These are phyloP conservation scores for Thryonomys swinderianus DNA, from an alignment of 2,113 vertebrate genomes.

Conservation along the genomic window DNA sequence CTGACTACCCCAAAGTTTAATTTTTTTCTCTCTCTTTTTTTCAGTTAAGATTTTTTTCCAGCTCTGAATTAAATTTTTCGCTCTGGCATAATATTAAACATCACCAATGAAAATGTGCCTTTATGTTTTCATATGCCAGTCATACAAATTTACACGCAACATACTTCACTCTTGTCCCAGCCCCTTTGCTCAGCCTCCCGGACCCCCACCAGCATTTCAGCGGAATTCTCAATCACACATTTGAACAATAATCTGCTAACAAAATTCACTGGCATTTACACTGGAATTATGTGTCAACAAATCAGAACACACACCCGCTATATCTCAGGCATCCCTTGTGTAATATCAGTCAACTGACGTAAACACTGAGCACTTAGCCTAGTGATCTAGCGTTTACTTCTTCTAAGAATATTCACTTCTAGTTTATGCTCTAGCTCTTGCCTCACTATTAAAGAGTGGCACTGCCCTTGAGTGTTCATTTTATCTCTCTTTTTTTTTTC, in stretches of 20 bases:
- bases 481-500: background rate
- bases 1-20: slow-evolving; percentile 71
- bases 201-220: background rate
- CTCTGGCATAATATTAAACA: background rate
- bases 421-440: background rate
- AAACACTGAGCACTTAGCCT: background rate
- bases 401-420: background rate
- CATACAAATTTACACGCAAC: background rate
- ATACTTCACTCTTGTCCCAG: background rate
- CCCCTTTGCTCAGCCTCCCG: slow-evolving; percentile 1
- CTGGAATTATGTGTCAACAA: slow-evolving; percentile 4
- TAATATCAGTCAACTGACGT: background rate
- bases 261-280: slow-evolving; percentile 14
- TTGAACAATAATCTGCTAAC: slow-evolving; percentile 5
- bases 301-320: background rate
- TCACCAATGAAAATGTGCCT: background rate
- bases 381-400: background rate
- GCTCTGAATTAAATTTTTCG: background rate
- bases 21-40: slow-evolving; percentile 55
- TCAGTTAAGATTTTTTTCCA: background rate
- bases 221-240: slow-evolving; percentile 5
- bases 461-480: background rate
- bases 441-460: background rate
- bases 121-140: background rate
- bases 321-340: background rate